phyloP scores from a whole-genome alignment of 2,888 invertebrate species.

The Melanchra persicariae region DNA sequence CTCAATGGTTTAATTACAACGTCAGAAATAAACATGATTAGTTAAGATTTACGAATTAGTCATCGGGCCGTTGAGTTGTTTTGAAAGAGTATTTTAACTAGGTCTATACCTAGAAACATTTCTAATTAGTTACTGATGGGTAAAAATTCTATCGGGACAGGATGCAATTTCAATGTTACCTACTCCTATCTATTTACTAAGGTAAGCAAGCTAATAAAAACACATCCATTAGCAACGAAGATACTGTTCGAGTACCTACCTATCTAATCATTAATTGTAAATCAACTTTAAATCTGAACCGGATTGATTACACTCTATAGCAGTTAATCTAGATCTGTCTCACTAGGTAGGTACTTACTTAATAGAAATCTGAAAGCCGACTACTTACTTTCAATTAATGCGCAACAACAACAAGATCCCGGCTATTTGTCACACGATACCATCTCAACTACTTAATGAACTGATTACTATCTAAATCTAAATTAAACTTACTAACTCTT shows the following conservation, averaged over 20 bases:
- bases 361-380: constrained; percentile 35
- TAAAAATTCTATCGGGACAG: neutral
- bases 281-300: neutral
- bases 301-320: constrained; percentile 25
- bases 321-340: constrained; percentile 29
- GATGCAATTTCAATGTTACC: neutral
- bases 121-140: neutral
- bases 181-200: neutral
- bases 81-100: neutral
- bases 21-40: constrained; percentile 9
- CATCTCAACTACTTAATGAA: constrained; percentile 80
- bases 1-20: constrained; percentile 6
- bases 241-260: neutral
- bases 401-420: constrained; percentile 40
- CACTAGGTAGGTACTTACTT: too few species aligned
- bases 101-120: neutral
- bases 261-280: constrained; percentile 23
- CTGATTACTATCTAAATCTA: constrained; percentile 77
- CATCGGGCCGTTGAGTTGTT: neutral
- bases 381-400: constrained; percentile 40
- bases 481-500: constrained; percentile 22
- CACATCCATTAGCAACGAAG: constrained; percentile 16
- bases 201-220: neutral
- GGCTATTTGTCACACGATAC: constrained; percentile 68
- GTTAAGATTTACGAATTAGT: constrained; percentile 16